Percentiles rank a stretch among this genome's conserved stretches.
phyloP scores from a whole-genome alignment of 2,797 vertebrate genomes.

The Acanthornis magna region DNA sequence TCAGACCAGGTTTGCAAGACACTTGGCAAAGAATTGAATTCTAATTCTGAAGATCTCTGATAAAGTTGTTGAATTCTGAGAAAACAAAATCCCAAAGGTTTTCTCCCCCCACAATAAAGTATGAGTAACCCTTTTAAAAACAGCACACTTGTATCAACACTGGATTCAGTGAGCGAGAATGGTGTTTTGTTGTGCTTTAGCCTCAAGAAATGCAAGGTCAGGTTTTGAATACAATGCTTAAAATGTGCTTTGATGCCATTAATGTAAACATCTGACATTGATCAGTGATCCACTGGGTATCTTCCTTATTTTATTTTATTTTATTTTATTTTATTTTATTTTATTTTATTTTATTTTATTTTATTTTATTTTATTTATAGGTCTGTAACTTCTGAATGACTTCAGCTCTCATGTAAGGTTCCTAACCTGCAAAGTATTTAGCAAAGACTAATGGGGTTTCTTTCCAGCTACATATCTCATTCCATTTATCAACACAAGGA shows the following conservation, averaged over 20 bases:
- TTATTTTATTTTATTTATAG: not conserved
- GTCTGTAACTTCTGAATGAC: not conserved
- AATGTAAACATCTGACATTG: not conserved
- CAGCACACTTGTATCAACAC: not conserved
- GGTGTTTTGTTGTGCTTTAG: not conserved
- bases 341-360: not conserved
- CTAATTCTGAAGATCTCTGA: not conserved
- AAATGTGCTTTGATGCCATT: not conserved
- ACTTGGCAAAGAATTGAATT: not conserved
- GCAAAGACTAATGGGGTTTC: not conserved
- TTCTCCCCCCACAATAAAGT: not conserved
- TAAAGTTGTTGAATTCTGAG: not conserved
- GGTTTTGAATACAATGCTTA: slow-evolving; percentile 42
- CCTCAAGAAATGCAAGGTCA: slow-evolving; percentile 21
- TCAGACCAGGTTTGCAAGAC: not conserved
- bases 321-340: not conserved
- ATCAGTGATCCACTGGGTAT: not conserved
- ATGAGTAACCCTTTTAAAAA: not conserved
- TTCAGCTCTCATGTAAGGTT: not conserved
- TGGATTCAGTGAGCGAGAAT: not conserved
- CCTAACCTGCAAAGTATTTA: not conserved
- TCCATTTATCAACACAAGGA: slow-evolving; percentile 13
- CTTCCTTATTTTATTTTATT: not conserved
- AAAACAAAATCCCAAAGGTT: not conserved
- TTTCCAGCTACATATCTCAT: not conserved